A percentile compares a stretch with the other conserved stretches of the same genome.
Conservation (phyloP, 1,140 invertebrate genomes). For the Pollicipes pollicipes region DNA sequence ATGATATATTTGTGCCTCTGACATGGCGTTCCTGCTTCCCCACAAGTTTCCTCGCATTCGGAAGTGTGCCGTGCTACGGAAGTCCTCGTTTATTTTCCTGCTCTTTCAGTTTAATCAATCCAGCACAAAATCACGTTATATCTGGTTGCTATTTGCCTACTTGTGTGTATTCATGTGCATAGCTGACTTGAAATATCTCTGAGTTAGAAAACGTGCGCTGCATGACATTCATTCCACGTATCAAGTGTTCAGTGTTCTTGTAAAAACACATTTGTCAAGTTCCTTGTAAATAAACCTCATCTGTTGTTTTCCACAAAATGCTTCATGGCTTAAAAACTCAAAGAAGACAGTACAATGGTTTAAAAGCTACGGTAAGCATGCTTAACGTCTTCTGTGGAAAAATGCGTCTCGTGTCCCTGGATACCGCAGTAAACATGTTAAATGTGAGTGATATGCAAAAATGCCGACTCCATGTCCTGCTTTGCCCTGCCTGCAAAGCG, state of each 20-base stretch:
- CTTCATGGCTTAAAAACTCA: no score
- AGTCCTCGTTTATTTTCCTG: neutral
- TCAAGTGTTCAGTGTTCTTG: neutral
- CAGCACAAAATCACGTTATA: neutral
- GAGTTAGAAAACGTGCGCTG: neutral
- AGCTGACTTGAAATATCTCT: neutral
- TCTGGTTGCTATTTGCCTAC: no score
- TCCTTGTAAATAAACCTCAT: constrained; percentile 2
- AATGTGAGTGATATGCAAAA: no score
- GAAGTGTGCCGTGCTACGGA: no score
- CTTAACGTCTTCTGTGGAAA: no score
- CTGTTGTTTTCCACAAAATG: neutral
- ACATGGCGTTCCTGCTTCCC: neutral
- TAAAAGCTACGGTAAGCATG: no score
- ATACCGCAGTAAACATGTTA: no score
- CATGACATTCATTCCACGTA: neutral
- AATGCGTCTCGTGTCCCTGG: no score
- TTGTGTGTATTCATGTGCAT: neutral
- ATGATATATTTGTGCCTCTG: neutral
- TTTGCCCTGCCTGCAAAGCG: no score
- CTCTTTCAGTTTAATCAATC: neutral
- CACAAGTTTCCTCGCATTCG: no score
- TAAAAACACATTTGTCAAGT: constrained; percentile 1
- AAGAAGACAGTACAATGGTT: no score
- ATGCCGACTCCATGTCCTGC: no score